These are phyloP conservation scores for Apodemus speciosus DNA, from an alignment of 2,113 vertebrate genomes.

Conservation along the genomic window DNA sequence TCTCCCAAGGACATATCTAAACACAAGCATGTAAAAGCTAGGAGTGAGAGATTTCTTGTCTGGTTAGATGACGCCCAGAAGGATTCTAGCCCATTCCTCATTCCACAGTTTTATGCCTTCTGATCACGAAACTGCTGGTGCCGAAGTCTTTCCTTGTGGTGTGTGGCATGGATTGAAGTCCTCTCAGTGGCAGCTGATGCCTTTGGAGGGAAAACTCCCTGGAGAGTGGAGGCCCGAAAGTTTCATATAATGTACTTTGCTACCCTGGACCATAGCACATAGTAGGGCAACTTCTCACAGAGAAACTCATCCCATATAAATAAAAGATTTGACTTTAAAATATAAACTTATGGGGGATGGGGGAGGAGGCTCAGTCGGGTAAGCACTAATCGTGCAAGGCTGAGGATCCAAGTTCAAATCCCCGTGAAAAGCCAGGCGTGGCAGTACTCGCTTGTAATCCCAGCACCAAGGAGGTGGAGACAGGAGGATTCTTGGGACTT, in stretches of 20 bases:
- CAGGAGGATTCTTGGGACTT: not conserved
- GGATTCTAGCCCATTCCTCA: not conserved
- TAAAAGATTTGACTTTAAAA: not conserved
- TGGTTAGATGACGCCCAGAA: not conserved
- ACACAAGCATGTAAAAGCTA: not conserved
- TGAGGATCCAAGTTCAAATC: not conserved
- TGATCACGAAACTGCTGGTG: not conserved
- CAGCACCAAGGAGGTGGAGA: not conserved
- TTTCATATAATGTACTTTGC: too few species aligned
- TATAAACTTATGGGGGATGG: not conserved
- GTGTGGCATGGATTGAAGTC: not conserved
- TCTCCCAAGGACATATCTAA: not conserved
- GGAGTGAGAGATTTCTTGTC: not conserved
- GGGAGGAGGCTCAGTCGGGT: not conserved
- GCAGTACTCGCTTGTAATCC: not conserved
- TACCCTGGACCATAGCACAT: not conserved
- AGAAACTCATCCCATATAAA: not conserved
- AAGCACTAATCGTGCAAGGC: too few species aligned
- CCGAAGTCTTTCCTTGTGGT: not conserved
- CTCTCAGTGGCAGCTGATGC: not conserved
- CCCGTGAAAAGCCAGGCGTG: not conserved
- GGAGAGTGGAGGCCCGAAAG: not conserved
- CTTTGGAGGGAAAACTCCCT: not conserved
- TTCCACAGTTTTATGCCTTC: not conserved
- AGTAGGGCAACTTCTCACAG: not conserved